Conservation (phyloP, 2,797 vertebrate genomes). For the Spheniscus humboldti region DNA sequence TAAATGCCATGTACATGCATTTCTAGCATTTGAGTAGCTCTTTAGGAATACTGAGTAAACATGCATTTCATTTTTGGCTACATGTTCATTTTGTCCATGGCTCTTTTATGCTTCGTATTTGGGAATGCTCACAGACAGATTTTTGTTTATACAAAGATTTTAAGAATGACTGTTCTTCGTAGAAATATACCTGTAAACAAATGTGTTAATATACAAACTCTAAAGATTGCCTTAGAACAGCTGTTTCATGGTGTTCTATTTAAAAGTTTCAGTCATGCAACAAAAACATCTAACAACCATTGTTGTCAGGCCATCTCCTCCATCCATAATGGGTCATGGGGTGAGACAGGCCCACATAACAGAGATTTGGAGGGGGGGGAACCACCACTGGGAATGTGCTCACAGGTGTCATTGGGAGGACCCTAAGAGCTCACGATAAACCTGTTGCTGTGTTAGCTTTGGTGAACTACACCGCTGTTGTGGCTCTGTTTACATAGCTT, state of each 20-base stretch:
- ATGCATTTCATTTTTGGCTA: neutral
- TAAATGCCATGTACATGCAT: neutral
- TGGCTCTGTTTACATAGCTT: neutral
- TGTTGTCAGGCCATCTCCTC: neutral
- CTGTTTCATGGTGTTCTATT: neutral
- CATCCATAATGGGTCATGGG: no score
- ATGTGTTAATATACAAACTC: neutral
- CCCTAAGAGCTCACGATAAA: accelerated
- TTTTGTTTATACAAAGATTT: neutral
- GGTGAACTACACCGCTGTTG: neutral
- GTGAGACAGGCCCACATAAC: neutral
- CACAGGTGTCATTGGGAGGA: accelerated
- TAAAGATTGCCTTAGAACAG: neutral
- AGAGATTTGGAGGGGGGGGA: neutral
- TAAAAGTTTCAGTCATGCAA: neutral
- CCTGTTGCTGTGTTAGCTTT: neutral
- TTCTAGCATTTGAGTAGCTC: neutral
- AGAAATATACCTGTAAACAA: neutral
- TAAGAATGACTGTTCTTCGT: neutral
- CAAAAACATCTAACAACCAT: neutral
- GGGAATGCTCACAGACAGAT: neutral
- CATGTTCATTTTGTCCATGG: neutral
- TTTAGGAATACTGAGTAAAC: neutral
- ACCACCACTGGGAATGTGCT: neutral
- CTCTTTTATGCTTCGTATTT: neutral